Evolutionary conservation across 2,888 invertebrate species (phyloP).

Genomic region (Pyrrhia umbra): DNA sequence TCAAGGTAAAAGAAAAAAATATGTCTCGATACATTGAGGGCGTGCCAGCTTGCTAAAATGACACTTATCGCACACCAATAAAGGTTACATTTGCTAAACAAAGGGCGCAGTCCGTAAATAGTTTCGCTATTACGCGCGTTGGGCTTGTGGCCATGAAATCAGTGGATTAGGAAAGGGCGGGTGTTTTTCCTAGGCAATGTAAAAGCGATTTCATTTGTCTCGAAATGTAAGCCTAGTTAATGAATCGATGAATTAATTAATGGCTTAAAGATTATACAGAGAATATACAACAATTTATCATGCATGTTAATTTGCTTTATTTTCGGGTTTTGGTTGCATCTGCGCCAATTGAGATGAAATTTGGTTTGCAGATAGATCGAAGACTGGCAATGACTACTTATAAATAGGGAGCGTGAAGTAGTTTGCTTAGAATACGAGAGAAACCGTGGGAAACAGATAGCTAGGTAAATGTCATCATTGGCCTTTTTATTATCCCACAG

Average conservation of each 20-base stretch:
- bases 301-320: too few relatives aligned
- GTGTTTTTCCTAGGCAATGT: background rate
- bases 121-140: slow-evolving; percentile 59
- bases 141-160: slow-evolving; percentile 42
- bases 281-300: too few relatives aligned
- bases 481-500: too few relatives aligned
- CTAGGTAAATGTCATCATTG: too few relatives aligned
- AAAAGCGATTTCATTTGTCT: background rate
- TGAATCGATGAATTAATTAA: background rate
- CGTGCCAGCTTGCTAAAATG: slow-evolving; percentile 15
- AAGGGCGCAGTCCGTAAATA: slow-evolving; percentile 63
- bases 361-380: too few relatives aligned
- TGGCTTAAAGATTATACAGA: background rate
- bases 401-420: too few relatives aligned
- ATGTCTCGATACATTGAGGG: slow-evolving; percentile 43
- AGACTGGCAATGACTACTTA: too few relatives aligned
- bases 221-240: background rate
- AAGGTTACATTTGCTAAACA: slow-evolving; percentile 39
- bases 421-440: too few relatives aligned
- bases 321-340: too few relatives aligned
- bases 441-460: too few relatives aligned
- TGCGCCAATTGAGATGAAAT: too few relatives aligned
- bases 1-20: slow-evolving; percentile 61
- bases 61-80: slow-evolving; percentile 15
- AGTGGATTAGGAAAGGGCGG: slow-evolving; percentile 28